Evolutionary conservation across 1,140 invertebrate genomes (phyloP).

Genomic region (Drosophila gunungcola): DNA sequence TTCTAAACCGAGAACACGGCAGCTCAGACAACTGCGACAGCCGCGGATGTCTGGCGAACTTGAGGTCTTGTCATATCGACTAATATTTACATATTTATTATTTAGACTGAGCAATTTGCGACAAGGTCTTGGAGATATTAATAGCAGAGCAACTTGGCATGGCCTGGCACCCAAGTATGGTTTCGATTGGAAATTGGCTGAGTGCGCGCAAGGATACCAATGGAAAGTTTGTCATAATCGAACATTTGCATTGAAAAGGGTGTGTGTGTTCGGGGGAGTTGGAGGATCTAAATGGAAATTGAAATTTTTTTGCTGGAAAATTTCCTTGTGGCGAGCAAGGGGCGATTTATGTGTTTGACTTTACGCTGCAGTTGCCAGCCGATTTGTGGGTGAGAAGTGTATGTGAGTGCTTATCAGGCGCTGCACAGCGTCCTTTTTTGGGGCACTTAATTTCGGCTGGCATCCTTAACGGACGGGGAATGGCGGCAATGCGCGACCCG

Average conservation of each 20-base stretch:
- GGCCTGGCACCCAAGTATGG: slow-evolving; percentile 27
- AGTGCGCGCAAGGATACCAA: slow-evolving; percentile 23
- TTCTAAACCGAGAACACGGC: slow-evolving; percentile 17
- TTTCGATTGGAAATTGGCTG: slow-evolving; percentile 22
- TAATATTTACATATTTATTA: slow-evolving; percentile 59
- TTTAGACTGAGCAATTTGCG: slow-evolving; percentile 40
- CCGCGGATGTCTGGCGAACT: slow-evolving; percentile 7
- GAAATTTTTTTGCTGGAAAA: slow-evolving; percentile 36
- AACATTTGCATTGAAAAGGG: slow-evolving; percentile 53
- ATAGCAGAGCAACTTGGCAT: slow-evolving; percentile 26
- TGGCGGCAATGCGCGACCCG: slow-evolving; percentile 29
- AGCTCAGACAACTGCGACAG: slow-evolving; percentile 19
- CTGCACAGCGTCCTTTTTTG: slow-evolving; percentile 70
- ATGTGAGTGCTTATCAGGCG: slow-evolving; percentile 67
- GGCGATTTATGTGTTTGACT: slow-evolving; percentile 76
- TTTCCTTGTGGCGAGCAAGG: slow-evolving; percentile 36
- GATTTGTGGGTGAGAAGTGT: slow-evolving; percentile 11
- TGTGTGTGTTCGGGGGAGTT: background rate
- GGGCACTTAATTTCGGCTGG: slow-evolving; percentile 76
- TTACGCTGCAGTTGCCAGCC: slow-evolving; percentile 62
- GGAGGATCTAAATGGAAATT: slow-evolving; percentile 50
- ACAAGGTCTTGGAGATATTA: slow-evolving; percentile 40
- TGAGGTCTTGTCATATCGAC: slow-evolving; percentile 3
- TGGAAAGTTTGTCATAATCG: slow-evolving; percentile 48
- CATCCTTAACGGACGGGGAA: slow-evolving; percentile 16